These are phyloP conservation scores for Drosophila lacteicornis DNA, from an alignment of 1,140 invertebrate species.

Conservation along the genomic window DNA sequence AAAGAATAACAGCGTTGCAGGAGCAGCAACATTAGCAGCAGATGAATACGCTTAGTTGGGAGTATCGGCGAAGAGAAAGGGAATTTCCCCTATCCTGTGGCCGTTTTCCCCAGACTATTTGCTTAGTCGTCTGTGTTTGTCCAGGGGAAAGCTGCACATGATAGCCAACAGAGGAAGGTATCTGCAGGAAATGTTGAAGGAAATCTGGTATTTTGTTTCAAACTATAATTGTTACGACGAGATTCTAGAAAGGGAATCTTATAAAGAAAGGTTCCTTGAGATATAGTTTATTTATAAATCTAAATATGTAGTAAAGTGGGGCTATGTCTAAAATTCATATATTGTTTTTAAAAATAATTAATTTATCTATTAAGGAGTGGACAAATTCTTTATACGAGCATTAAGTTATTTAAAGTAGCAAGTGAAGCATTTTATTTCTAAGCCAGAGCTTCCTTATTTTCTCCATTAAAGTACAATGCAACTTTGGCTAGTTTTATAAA, in stretches of 20 bases:
- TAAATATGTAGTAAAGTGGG: too few relatives aligned
- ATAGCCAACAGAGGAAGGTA: slow-evolving; percentile 20
- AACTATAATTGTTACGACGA: neutral
- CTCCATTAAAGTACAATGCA: neutral
- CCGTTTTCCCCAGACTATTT: slow-evolving; percentile 15
- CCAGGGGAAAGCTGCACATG: slow-evolving; percentile 25
- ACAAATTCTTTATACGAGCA: too few relatives aligned
- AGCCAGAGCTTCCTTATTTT: neutral
- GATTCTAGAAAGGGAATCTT: neutral
- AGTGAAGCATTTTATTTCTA: too few relatives aligned
- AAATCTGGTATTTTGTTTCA: slow-evolving; percentile 9
- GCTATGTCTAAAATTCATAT: too few relatives aligned
- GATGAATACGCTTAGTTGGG: slow-evolving; percentile 31
- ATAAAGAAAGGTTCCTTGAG: neutral
- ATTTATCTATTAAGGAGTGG: too few relatives aligned
- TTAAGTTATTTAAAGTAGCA: too few relatives aligned
- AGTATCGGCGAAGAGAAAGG: slow-evolving; percentile 7
- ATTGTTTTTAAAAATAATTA: too few relatives aligned
- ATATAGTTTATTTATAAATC: neutral
- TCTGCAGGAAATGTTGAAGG: neutral
- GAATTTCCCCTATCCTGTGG: slow-evolving; percentile 13
- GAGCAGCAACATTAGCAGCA: slow-evolving; percentile 33
- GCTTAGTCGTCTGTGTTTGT: slow-evolving; percentile 30
- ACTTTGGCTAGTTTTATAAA: neutral
- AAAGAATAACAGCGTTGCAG: slow-evolving; percentile 33